phyloP scores from a whole-genome alignment of 2,113 vertebrate species.

The Colinus virginianus region DNA sequence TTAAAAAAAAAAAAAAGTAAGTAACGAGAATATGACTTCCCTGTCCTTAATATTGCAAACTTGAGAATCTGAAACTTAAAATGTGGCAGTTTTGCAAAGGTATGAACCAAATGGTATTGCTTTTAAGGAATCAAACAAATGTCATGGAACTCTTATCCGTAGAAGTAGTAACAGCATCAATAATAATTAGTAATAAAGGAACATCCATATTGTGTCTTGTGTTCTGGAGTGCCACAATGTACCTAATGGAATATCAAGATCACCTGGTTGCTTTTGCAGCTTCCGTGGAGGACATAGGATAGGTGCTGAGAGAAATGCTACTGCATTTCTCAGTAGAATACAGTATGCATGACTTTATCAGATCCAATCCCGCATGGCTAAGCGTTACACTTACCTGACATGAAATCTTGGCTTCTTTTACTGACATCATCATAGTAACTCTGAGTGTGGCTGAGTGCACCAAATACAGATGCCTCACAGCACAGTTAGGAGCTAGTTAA shows the following conservation, averaged over 20 bases:
- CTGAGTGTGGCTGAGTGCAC: neutral
- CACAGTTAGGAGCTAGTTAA: neutral
- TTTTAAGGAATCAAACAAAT: neutral
- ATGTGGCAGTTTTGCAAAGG: neutral
- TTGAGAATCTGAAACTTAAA: neutral
- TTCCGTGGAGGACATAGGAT: neutral
- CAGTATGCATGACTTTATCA: neutral
- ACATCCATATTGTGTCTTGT: fast-evolving
- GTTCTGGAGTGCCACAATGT: neutral
- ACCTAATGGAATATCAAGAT: neutral
- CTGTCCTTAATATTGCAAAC: neutral
- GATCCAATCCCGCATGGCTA: neutral
- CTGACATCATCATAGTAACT: neutral
- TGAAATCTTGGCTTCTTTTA: neutral
- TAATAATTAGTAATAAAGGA: neutral
- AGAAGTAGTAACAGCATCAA: neutral
- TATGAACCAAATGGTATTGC: neutral
- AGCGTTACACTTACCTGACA: neutral
- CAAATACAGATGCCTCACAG: neutral
- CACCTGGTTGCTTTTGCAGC: neutral
- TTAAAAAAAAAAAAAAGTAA: neutral
- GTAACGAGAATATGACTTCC: neutral
- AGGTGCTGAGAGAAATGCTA: neutral
- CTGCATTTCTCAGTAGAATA: neutral
- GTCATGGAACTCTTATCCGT: neutral